Evolutionary conservation across 2,113 vertebrate genomes (phyloP), one percentile per base, ranked within the genome.

Genomic region (Athene cunicularia): DNA sequence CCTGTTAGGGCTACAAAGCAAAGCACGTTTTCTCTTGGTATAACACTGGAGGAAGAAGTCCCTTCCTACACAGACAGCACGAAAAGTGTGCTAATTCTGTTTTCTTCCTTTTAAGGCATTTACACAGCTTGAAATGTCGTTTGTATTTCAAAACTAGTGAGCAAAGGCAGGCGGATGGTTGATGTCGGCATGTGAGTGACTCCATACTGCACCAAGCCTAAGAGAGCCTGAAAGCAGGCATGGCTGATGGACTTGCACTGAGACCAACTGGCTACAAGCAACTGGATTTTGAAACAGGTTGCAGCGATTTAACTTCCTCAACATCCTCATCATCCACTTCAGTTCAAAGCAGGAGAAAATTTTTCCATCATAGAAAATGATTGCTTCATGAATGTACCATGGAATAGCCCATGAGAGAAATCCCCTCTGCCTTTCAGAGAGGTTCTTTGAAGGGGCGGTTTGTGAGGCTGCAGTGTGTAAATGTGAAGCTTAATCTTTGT

Each of bases 101-200:
- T 89, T 88, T 80, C 52, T 94, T 47, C 37, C 30, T 89, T 93
- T 95, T 64, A 91, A 89, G 76, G 77, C 43, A 35, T 75, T 88
- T 88, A 35, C 22, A 56, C 10, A 80, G 62, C 41, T 64, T 56
- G 59, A 88, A 67, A 50, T 50, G 41, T 52, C 0, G 0, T 43
- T 66, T 86, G 49, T 75, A 11, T 49, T 96, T 90, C 84, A 70
- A 64, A 72, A 23, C 8, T 32, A 33, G 45, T 30, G 26, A 80
- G 67, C 49, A 74, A 12, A 67, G 86, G 63, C 63, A 55, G 59
- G 21, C 6, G 3, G 49, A 26, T 0, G 4, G 33, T 3, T 43
- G 26, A 63, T 89, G 41, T 60, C 59, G 63, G 55, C 33, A 35
- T 0, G 0, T 11, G 30, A 60, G 55, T 21, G 35, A 30, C 47